Conservation (phyloP, 1,140 invertebrate genomes). For the Brachionus plicatilis region DNA sequence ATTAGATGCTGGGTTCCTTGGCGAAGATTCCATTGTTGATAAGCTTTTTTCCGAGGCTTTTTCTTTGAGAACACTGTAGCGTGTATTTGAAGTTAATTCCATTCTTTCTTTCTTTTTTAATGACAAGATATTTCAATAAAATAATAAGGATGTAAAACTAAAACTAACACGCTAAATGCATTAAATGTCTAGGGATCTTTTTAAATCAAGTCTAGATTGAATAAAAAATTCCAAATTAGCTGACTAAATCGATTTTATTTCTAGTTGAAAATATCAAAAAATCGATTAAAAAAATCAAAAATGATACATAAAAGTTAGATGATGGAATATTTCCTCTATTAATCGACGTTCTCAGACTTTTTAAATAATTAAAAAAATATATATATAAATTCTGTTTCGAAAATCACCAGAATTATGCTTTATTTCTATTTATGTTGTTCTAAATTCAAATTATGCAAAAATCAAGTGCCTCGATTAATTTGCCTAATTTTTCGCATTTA, state of each 20-base stretch:
- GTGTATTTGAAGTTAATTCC: background rate
- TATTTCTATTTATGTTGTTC: background rate
- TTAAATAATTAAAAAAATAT: background rate
- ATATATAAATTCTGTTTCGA: background rate
- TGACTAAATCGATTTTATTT: background rate
- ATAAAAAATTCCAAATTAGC: background rate
- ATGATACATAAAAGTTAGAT: background rate
- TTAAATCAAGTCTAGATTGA: background rate
- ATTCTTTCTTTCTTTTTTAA: background rate
- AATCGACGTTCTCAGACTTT: background rate
- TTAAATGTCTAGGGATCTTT: background rate
- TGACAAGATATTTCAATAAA: background rate
- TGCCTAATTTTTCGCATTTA: background rate
- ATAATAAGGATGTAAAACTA: background rate
- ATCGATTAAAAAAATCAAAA: background rate
- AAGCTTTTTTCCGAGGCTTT: background rate
- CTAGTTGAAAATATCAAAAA: background rate
- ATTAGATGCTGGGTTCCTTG: background rate
- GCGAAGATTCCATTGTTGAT: background rate
- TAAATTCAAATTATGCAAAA: background rate
- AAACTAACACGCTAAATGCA: background rate
- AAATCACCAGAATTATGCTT: background rate
- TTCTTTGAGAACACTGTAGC: constrained; percentile 10
- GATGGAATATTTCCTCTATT: background rate
- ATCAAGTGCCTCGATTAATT: background rate